These are phyloP conservation scores for Oreochromis aureus DNA, from an alignment of 2,113 vertebrate species.

Conservation along the genomic window DNA sequence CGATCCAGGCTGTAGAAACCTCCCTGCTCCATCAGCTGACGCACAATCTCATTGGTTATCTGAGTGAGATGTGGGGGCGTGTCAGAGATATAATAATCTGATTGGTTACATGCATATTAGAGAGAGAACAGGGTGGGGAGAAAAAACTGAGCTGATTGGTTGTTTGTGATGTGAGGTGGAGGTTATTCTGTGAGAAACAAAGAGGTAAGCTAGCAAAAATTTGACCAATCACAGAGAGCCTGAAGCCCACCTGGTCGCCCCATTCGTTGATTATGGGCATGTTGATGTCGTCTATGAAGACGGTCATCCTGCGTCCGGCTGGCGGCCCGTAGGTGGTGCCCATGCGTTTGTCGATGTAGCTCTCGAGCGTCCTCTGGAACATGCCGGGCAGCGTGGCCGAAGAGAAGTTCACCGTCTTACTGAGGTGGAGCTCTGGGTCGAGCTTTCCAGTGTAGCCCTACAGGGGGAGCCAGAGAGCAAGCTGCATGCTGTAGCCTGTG, in stretches of 20 bases:
- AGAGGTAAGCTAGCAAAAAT: neutral
- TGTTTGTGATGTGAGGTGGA: neutral
- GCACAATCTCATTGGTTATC: slow-evolving; percentile 85
- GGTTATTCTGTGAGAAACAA: neutral
- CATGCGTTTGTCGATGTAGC: slow-evolving; percentile 82
- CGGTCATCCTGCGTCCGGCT: slow-evolving; percentile 78
- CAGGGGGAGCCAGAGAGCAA: slow-evolving; percentile 3
- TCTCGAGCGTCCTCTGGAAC: slow-evolving; percentile 82
- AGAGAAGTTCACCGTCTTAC: slow-evolving; percentile 80
- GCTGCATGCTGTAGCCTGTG: neutral
- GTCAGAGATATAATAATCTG: neutral
- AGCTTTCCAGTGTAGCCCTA: slow-evolving; percentile 78
- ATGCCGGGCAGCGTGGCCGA: slow-evolving; percentile 80
- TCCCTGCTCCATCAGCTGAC: slow-evolving; percentile 82
- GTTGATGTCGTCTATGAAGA: slow-evolving; percentile 85
- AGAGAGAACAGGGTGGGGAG: neutral
- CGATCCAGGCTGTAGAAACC: slow-evolving; percentile 83
- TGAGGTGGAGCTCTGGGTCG: slow-evolving; percentile 74
- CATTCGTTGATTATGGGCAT: slow-evolving; percentile 87
- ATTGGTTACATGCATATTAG: neutral
- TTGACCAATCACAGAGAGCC: neutral
- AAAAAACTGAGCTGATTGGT: neutral
- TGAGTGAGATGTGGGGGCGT: slow-evolving; percentile 5
- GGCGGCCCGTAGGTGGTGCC: slow-evolving; percentile 80
- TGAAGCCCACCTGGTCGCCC: slow-evolving; percentile 79